Base-by-base conservation (phyloP, 2,888 invertebrate genomes). In the Myathropa florea region DNA sequence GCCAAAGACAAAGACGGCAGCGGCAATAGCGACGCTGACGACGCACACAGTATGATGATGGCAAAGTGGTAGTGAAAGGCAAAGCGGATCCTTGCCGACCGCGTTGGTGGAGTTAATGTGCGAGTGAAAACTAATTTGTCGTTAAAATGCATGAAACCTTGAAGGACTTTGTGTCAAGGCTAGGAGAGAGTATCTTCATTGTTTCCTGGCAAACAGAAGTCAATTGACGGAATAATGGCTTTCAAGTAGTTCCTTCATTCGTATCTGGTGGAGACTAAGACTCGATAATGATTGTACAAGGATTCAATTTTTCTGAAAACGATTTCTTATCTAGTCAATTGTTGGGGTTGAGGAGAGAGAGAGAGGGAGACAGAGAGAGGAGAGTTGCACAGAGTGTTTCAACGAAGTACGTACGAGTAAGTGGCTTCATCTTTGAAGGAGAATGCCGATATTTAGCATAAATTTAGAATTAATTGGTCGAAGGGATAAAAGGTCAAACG, bases 61-160 rank as follows among this genome's bases (percentile, higher is more conserved):
- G n/a, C n/a, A n/a, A n/a, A n/a, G n/a, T n/a, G n/a, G n/a, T n/a
- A n/a, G n/a, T n/a, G n/a, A n/a, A n/a, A n/a, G 36, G 18, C 33
- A 28, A 36, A 55, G 68, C 36, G 23, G 64, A 14, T 64, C 55
- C 63, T 33, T 55, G 78, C 6, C 39, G n/a, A 46, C 46, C 46
- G 46, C 46, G 46, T 39, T 70, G 63, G 23, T 30, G 36, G 57
- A 71, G 36, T 61, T 60, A 65, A 46, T 53, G n/a, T n/a, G 14
- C 61, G 46, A 30, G 4, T 9, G 59, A 10, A 21, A 75, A 64
- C 64, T 77, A 85, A 85, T 85, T 81, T 70, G 77, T 64, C 76
- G 73, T 85, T 85, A 73, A 82, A 85, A 85, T 82, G 85, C 85
- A 85, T 78, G 68, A 77, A 61, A 81, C 53, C 57, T 46, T 70